Base-by-base conservation (phyloP, 2,113 vertebrate species). In the Onychorhynchus coronatus region DNA sequence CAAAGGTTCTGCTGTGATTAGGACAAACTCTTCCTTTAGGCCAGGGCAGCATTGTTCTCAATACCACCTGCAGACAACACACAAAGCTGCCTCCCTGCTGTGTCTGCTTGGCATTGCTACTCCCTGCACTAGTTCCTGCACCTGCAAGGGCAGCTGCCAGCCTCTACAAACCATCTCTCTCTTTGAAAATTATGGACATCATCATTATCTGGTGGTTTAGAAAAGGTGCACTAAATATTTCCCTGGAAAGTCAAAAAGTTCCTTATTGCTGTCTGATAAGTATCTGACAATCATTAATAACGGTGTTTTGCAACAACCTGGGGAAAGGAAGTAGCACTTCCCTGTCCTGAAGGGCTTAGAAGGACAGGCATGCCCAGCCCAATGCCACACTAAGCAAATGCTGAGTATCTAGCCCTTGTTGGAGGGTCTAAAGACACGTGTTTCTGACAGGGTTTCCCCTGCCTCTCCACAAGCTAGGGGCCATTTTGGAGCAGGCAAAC, bases 371-470 rank as follows among this genome's bases (percentile, higher is more conserved):
- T 42, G 35, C 35, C 62, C 53, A 70, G 35, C 46, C 46, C 55
- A 41, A 5, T 1, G 3, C n/a, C 28, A 17, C 7, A 6, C 8
- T 28, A 63, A 47, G 52, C 25, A 59, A 79, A 67, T 0, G 1
- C 8, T 14, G 41, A 30, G 23, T 18, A 18, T 61, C 44, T 33
- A 27, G 28, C 20, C 27, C 28, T 8, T 46, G 8, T 7, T 28
- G 14, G 12, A 77, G 24, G 12, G 4, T 33, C 35, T 86, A 72
- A 53, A 2, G 6, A 33, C 2, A 18, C 0, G 1, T 0, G 11
- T 35, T 62, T 50, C 85, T 68, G 4, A 35, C 0, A 0, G 33
- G 53, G 13, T 13, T 91, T 5, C 12, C 21, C 37, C n/a, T 6
- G 1, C 53, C 31, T 42, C 49, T 59, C 46, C 44, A 7, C 19